A percentile compares a stretch with the other conserved stretches of the same genome.
phyloP scores from a whole-genome alignment of 2,888 invertebrate genomes.

The Volucella inanis region DNA sequence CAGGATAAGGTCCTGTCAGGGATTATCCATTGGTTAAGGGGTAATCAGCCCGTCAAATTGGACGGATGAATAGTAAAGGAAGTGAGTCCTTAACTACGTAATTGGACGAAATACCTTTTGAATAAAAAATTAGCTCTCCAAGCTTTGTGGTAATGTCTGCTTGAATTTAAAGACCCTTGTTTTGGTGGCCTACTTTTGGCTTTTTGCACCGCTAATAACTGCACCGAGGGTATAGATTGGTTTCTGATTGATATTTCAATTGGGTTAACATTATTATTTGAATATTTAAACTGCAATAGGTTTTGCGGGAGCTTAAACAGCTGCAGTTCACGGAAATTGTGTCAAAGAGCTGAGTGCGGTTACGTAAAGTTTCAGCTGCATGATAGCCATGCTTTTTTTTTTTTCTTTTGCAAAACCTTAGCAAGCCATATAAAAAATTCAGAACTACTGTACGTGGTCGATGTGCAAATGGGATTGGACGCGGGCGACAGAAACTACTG shows the following conservation, averaged over 20 bases:
- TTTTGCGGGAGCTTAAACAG: too few species aligned
- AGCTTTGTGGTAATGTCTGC: background rate
- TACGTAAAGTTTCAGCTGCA: too few species aligned
- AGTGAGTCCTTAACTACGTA: slow-evolving; percentile 56
- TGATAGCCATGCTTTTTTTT: too few species aligned
- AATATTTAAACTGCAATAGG: slow-evolving; percentile 4
- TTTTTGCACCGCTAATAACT: background rate
- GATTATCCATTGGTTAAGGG: slow-evolving; percentile 31
- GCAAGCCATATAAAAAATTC: too few species aligned
- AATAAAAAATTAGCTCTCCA: slow-evolving; percentile 61
- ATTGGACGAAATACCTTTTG: slow-evolving; percentile 63
- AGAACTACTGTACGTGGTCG: too few species aligned
- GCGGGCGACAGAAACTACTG: too few species aligned
- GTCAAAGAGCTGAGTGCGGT: too few species aligned
- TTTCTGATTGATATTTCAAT: slow-evolving; percentile 12
- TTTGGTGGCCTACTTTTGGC: background rate
- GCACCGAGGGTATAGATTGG: background rate
- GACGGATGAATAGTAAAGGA: slow-evolving; percentile 36
- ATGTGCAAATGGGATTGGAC: too few species aligned
- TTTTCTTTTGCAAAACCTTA: too few species aligned
- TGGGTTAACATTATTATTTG: background rate
- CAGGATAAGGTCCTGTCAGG: slow-evolving; percentile 14
- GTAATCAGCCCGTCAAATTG: slow-evolving; percentile 52
- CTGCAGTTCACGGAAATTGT: too few species aligned
- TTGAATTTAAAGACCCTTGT: background rate